Conservation (phyloP, 2,888 invertebrate species). For the Caenorhabditis macrosperma region DNA sequence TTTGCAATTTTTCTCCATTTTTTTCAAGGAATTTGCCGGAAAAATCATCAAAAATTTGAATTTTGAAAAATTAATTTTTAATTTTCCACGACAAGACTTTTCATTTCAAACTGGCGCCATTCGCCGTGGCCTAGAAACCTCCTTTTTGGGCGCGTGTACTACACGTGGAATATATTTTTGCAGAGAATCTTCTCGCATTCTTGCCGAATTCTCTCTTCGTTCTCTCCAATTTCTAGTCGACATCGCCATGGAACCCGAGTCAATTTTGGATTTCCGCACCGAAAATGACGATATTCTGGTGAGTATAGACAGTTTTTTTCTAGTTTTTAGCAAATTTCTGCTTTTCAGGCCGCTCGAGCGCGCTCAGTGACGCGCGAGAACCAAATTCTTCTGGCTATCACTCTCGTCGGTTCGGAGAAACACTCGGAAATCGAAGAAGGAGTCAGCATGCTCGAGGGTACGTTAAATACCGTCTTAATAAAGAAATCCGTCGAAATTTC, state of each 20-base stretch:
- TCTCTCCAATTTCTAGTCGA: background rate
- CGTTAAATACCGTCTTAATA: background rate
- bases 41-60: no score
- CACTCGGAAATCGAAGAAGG: constrained; percentile 35
- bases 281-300: constrained; percentile 22
- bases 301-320: no score
- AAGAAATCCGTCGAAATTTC: no score
- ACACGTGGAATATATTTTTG: no score
- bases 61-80: background rate
- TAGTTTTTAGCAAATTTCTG: background rate
- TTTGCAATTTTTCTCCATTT: no score
- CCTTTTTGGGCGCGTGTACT: background rate
- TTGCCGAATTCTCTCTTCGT: background rate
- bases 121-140: background rate
- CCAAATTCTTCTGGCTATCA: constrained; percentile 29
- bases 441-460: constrained; percentile 31
- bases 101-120: constrained; percentile 17
- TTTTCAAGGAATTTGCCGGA: no score
- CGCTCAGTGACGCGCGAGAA: constrained; percentile 27
- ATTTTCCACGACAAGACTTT: background rate
- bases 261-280: constrained; percentile 37
- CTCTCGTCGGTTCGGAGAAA: constrained; percentile 34
- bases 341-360: constrained; percentile 26
- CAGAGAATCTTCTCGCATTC: background rate
- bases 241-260: constrained; percentile 19